Evolutionary conservation across 2,113 vertebrate genomes (phyloP).

Genomic region (Ameiurus melas): DNA sequence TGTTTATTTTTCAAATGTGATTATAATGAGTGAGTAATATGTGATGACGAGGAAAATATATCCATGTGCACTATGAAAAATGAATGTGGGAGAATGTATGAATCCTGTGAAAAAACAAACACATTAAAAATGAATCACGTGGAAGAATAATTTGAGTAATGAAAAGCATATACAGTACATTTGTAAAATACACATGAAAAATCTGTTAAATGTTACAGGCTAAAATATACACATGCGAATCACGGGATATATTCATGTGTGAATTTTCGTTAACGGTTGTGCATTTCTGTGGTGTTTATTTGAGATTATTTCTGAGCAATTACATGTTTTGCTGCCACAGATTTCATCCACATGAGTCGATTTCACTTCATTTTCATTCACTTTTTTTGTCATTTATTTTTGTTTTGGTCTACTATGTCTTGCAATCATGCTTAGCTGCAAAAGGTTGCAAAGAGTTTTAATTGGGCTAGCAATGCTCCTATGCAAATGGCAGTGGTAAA

Average conservation of each 20-base stretch:
- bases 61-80: neutral
- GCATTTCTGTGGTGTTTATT: neutral
- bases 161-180: neutral
- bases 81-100: no score
- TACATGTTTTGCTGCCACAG: neutral
- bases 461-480: constrained; percentile 43
- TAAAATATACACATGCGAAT: neutral
- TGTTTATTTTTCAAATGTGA: neutral
- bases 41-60: neutral
- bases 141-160: neutral
- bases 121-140: neutral
- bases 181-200: neutral
- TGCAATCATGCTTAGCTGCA: neutral
- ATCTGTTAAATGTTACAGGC: neutral
- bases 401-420: constrained; percentile 14
- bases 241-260: neutral
- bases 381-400: neutral
- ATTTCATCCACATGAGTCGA: neutral
- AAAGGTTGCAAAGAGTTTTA: constrained; percentile 36
- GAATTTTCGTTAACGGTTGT: neutral
- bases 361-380: constrained; percentile 11
- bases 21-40: neutral
- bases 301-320: neutral
- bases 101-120: neutral
- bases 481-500: constrained; percentile 41